Base-by-base conservation (phyloP, 1,140 invertebrate genomes). In the Glossosoma conforme region DNA sequence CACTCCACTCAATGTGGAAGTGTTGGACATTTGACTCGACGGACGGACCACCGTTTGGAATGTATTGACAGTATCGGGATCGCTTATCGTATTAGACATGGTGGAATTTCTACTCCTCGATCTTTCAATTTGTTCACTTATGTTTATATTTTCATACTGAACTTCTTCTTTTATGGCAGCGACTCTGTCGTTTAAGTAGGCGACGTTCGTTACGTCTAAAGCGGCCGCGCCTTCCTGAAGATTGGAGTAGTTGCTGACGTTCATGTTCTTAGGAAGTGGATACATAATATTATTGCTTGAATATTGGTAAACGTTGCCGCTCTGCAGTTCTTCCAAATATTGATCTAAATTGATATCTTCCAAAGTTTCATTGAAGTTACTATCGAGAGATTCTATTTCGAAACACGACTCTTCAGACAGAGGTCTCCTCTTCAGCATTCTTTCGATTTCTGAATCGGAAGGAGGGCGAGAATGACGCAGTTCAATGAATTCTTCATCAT, bases 351-450 rank as follows among this genome's bases (percentile, higher is more conserved):
- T 79, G 21, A 79, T 70, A 40, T 75, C 77, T 30, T 70, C 68
- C 5, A 66, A 58, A 8, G 57, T 62, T 18, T 80, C 76, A 54
- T 81, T 78, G 24, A 80, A 76, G 47, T 76, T 69, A 44, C 76
- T 76, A 42, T 77, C 77, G 9, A 80, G 62, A 3, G 78, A 78
- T 52, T 81, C 78, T n/a, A 85, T 71, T 59, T 85, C 81, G 48
- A 79, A 78, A 60, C 75, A 68, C 0, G 78, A 77, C 57, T 82
- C 78, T 58, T 84, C 84, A 10, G 84, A 87, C 0, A 89, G 73
- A 0, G 86, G 86, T 53, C 85, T 69, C 32, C 85, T 71, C 56
- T 86, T 87, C 8, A 83, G 60, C 54, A 81, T 76, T n/a, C 77
- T 74, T 63, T 83, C 80, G 30, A 82, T 69, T 50, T 83, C 77